Percentiles rank a stretch among this genome's conserved stretches.
Evolutionary conservation across 1,140 invertebrate genomes (phyloP).

Genomic region (Pinna nobilis): DNA sequence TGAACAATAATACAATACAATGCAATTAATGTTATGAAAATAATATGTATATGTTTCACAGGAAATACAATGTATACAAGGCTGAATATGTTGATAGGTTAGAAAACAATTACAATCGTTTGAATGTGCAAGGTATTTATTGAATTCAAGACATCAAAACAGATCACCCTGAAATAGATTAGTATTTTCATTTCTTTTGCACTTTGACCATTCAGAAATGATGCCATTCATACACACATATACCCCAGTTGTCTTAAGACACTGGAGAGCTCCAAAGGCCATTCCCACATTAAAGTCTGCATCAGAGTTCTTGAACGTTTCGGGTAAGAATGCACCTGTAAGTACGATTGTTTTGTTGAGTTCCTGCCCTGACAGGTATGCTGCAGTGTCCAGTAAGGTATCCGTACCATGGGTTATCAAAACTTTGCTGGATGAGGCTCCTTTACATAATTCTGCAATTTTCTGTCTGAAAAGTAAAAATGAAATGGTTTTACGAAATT

Average conservation of each 20-base stretch:
- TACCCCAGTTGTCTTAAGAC: slow-evolving; percentile 31
- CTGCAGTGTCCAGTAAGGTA: slow-evolving; percentile 57
- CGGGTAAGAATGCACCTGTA: slow-evolving; percentile 54
- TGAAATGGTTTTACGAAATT: neutral
- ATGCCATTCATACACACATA: slow-evolving; percentile 55
- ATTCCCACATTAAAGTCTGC: slow-evolving; percentile 64
- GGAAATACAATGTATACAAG: too few species aligned
- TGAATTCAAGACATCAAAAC: too few species aligned
- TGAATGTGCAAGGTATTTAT: too few species aligned
- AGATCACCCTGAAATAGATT: slow-evolving; percentile 18
- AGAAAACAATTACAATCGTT: too few species aligned
- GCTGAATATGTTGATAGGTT: too few species aligned
- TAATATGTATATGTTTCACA: too few species aligned
- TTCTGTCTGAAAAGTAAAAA: slow-evolving; percentile 27
- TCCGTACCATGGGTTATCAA: slow-evolving; percentile 61
- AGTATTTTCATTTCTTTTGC: slow-evolving; percentile 16
- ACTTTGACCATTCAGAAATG: slow-evolving; percentile 29
- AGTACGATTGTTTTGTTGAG: slow-evolving; percentile 42
- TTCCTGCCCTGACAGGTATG: slow-evolving; percentile 31
- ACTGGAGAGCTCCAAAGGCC: slow-evolving; percentile 52
- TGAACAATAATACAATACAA: too few species aligned
- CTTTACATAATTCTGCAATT: slow-evolving; percentile 23
- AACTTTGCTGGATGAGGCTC: slow-evolving; percentile 28
- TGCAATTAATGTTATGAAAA: too few species aligned
- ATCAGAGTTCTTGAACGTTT: slow-evolving; percentile 59